Evolutionary conservation across 1,140 invertebrate genomes (phyloP).

Genomic region (Tribolium madens): DNA sequence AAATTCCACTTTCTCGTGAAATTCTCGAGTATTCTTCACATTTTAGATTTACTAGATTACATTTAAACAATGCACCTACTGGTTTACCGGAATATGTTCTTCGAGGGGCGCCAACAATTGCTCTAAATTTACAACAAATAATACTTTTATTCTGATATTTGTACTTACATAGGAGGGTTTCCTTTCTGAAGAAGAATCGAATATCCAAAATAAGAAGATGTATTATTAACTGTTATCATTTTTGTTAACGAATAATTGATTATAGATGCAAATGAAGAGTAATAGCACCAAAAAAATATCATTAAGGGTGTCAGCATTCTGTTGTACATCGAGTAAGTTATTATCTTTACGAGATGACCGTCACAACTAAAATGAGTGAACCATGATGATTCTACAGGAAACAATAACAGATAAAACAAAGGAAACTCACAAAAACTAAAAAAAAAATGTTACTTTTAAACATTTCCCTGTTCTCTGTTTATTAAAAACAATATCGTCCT

Average conservation of each 20-base stretch:
- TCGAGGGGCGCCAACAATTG: conserved; percentile 5
- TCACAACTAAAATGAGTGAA: too few species aligned
- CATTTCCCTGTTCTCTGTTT: too few species aligned
- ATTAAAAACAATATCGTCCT: too few species aligned
- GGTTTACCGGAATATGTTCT: neutral
- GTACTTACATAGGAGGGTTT: conserved; percentile 8
- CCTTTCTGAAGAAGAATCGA: conserved; percentile 26
- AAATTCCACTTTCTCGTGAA: neutral
- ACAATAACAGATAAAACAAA: too few species aligned
- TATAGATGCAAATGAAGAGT: neutral
- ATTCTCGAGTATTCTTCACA: neutral
- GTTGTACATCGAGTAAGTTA: neutral
- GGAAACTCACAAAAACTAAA: too few species aligned
- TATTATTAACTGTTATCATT: conserved; percentile 3
- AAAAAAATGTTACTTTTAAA: too few species aligned
- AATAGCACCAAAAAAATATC: neutral
- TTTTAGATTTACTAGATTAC: neutral
- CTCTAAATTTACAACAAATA: neutral
- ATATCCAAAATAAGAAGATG: conserved; percentile 29
- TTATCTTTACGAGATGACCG: too few species aligned
- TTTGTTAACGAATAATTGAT: neutral
- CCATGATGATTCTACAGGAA: too few species aligned
- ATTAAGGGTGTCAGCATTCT: neutral
- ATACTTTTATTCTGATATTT: neutral
- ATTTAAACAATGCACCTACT: neutral